Percentiles rank a stretch among this genome's conserved stretches.
Conservation (phyloP, 2,797 vertebrate genomes). For the Amblyraja radiata region DNA sequence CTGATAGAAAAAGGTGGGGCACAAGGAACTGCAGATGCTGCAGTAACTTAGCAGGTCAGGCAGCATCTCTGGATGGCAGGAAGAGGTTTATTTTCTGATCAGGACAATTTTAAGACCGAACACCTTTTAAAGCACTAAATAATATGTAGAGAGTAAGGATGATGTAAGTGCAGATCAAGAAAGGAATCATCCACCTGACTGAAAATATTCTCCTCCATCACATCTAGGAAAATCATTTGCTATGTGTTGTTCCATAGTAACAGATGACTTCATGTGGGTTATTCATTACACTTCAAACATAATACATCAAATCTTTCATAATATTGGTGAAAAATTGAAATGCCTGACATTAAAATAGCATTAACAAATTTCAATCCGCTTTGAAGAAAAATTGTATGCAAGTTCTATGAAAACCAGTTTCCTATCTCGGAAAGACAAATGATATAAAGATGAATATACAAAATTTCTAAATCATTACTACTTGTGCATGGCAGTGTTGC, state of each 20-base stretch:
- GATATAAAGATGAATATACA: background rate
- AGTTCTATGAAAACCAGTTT: background rate
- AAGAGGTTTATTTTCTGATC: no score
- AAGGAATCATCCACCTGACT: background rate
- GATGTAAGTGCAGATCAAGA: background rate
- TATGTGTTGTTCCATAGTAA: background rate
- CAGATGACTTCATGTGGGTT: background rate
- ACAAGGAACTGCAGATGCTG: no score
- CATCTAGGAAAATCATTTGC: background rate
- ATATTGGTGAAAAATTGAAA: background rate
- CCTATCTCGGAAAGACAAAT: background rate
- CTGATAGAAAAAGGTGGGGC: background rate
- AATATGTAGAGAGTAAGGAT: background rate
- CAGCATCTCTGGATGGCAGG: no score
- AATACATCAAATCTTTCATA: background rate
- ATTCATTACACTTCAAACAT: background rate
- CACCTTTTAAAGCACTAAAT: background rate
- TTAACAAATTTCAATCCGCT: background rate
- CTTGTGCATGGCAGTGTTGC: background rate
- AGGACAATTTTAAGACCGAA: background rate
- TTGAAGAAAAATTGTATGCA: background rate
- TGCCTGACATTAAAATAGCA: background rate
- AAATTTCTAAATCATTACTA: background rate
- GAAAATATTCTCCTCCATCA: background rate
- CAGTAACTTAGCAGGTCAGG: no score